phyloP scores from a whole-genome alignment of 2,113 vertebrate genomes.

The Pachyramphus minor region DNA sequence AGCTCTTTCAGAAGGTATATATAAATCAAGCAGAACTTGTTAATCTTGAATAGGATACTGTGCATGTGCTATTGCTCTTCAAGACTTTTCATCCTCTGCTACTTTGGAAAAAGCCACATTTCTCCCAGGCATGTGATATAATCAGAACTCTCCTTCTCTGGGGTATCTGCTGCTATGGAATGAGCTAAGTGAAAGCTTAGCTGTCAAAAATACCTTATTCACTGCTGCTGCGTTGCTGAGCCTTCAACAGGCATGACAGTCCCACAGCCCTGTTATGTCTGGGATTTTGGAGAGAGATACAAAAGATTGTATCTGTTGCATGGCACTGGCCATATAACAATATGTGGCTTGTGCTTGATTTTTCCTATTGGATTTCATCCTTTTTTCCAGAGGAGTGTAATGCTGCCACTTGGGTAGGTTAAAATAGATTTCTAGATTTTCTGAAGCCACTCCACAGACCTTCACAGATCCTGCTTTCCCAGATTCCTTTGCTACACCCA shows the following conservation, averaged over 20 bases:
- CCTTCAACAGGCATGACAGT: background rate
- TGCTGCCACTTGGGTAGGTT: background rate
- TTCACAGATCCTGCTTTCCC: background rate
- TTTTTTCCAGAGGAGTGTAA: background rate
- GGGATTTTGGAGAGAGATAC: rapidly evolving
- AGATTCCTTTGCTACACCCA: background rate
- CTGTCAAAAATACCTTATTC: background rate
- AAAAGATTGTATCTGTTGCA: background rate
- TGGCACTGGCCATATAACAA: background rate
- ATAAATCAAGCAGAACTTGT: background rate
- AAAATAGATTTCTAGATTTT: background rate
- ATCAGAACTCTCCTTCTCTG: background rate
- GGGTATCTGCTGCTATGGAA: background rate
- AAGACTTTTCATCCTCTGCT: background rate
- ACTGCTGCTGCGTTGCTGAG: background rate
- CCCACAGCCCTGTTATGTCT: background rate
- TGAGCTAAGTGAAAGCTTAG: background rate
- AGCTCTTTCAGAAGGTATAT: background rate
- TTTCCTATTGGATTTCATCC: background rate
- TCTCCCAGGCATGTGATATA: background rate
- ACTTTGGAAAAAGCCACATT: background rate
- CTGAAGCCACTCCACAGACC: background rate
- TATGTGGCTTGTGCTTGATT: background rate
- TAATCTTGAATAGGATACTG: background rate
- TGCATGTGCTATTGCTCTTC: background rate